Evolutionary conservation across 2,113 vertebrate species (phyloP).

Genomic region (Nesoenas mayeri): DNA sequence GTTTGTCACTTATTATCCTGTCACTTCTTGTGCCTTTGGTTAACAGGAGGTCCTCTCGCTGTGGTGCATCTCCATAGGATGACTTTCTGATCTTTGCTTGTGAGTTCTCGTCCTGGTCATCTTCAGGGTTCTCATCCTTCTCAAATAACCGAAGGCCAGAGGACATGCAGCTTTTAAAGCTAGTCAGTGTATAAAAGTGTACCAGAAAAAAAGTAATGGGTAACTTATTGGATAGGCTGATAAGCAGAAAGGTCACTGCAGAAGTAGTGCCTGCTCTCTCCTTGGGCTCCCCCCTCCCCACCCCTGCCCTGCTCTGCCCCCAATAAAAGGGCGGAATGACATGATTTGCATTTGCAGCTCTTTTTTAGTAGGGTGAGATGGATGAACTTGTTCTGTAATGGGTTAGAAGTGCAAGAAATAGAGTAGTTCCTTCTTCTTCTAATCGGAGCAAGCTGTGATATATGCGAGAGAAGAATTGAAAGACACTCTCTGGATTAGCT

Average conservation of each 20-base stretch:
- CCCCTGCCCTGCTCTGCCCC: background rate
- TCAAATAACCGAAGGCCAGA: background rate
- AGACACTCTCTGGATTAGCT: background rate
- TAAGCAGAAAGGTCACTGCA: background rate
- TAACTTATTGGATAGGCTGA: background rate
- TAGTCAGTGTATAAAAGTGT: background rate
- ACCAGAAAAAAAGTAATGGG: background rate
- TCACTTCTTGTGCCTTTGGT: background rate
- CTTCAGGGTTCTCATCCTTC: background rate
- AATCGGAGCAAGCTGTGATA: background rate
- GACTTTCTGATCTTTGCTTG: background rate
- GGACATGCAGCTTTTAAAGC: background rate
- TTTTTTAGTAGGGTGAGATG: background rate
- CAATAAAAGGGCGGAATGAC: background rate
- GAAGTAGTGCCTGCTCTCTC: background rate
- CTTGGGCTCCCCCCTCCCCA: background rate
- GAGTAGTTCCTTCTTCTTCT: background rate
- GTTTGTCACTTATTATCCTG: background rate
- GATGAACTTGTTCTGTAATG: background rate
- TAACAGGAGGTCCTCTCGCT: fast-evolving
- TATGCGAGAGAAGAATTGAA: background rate
- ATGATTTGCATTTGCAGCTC: background rate
- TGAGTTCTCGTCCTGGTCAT: background rate
- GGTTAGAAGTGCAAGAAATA: background rate
- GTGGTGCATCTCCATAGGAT: background rate